These are phyloP conservation scores for Tiphia femorata DNA, from an alignment of 2,888 invertebrate genomes.

Conservation along the genomic window DNA sequence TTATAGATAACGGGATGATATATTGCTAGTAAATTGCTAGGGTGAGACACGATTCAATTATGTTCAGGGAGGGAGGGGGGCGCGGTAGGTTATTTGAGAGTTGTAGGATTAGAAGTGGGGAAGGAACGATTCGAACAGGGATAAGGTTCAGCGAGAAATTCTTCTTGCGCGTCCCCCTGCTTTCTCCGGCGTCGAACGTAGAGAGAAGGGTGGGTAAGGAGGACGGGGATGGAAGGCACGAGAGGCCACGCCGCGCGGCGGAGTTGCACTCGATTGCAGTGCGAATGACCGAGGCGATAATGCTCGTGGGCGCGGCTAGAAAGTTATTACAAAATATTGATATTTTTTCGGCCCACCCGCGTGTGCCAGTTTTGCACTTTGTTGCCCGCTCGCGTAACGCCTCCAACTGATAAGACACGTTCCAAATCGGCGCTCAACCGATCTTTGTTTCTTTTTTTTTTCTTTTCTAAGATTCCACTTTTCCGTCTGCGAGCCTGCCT, in stretches of 20 bases:
- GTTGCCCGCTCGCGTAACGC: too few species aligned
- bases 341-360: not conserved
- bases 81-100: too few species aligned
- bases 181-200: not conserved
- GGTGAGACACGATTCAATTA: too few species aligned
- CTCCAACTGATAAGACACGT: too few species aligned
- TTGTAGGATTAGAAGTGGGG: too few species aligned
- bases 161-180: constrained; percentile 1
- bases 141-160: constrained; percentile 16
- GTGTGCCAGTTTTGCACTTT: not conserved
- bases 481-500: too few species aligned
- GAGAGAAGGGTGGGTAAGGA: not conserved
- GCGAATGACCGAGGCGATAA: constrained; percentile 23
- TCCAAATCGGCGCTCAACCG: too few species aligned
- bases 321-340: constrained; percentile 30
- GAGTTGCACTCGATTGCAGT: constrained; percentile 12
- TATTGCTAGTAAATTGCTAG: too few species aligned
- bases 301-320: constrained; percentile 35
- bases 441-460: too few species aligned
- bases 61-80: too few species aligned
- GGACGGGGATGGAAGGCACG: not conserved
- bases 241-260: not conserved
- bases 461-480: too few species aligned
- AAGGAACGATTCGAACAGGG: not conserved
- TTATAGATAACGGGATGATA: too few species aligned